Evolutionary conservation across 2,113 vertebrate genomes (phyloP).

Genomic region (Etia nguti): DNA sequence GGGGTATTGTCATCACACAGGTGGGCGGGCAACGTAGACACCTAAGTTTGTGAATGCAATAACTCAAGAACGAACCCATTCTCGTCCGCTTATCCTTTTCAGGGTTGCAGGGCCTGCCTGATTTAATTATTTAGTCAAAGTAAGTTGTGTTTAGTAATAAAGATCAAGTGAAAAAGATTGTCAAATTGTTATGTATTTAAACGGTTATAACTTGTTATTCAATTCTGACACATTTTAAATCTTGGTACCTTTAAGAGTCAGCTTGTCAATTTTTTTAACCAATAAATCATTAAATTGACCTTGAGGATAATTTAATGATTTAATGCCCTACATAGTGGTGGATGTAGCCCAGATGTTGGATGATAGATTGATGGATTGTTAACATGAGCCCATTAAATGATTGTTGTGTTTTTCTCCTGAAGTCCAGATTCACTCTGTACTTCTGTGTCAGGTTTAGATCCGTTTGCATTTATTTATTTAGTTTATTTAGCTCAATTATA

Average conservation of each 20-base stretch:
- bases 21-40: neutral
- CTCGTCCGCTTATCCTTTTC: too few relatives aligned
- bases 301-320: neutral
- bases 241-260: neutral
- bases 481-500: neutral
- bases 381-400: neutral
- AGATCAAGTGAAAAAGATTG: neutral
- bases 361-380: neutral
- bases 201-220: neutral
- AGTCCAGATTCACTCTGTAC: neutral
- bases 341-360: neutral
- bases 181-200: neutral
- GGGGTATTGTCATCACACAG: neutral
- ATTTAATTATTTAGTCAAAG: neutral
- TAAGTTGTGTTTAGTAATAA: neutral
- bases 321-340: neutral
- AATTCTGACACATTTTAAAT: neutral
- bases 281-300: neutral
- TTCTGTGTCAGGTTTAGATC: neutral
- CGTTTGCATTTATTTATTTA: neutral
- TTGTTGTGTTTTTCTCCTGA: neutral
- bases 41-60: neutral
- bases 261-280: neutral
- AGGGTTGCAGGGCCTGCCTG: too few relatives aligned
- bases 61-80: too few relatives aligned